Evolutionary conservation across 2,113 vertebrate species (phyloP).

Genomic region (Rutilus rutilus): DNA sequence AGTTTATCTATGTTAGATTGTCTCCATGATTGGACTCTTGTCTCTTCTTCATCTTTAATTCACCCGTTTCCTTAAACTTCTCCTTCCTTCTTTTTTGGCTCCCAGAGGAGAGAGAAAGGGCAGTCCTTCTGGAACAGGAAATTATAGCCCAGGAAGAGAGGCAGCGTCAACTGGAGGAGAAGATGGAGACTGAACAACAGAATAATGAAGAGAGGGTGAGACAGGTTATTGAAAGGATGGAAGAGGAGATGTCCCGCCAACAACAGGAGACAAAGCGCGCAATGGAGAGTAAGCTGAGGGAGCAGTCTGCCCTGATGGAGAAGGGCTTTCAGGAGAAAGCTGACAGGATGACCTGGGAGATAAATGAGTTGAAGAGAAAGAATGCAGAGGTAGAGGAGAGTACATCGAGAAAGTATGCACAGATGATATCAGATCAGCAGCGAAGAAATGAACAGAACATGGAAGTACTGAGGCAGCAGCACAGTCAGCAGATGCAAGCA

Average conservation of each 20-base stretch:
- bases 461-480: conserved; percentile 11
- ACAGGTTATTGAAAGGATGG: conserved; percentile 35
- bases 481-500: neutral
- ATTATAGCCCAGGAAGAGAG: conserved; percentile 30
- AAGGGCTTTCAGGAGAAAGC: conserved; percentile 27
- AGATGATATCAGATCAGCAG: conserved; percentile 14
- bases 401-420: neutral
- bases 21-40: neutral
- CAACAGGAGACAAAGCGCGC: neutral
- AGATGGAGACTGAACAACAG: conserved; percentile 18
- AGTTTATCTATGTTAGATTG: neutral
- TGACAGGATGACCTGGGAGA: neutral
- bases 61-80: neutral
- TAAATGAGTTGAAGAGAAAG: neutral
- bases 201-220: conserved; percentile 34
- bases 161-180: conserved; percentile 5
- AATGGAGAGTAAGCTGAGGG: conserved; percentile 22
- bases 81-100: neutral
- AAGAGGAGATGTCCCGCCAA: conserved; percentile 34
- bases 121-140: conserved; percentile 38
- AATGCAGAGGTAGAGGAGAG: neutral
- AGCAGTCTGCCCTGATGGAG: conserved; percentile 1
- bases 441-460: neutral
- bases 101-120: conserved; percentile 26
- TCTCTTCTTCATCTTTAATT: neutral